Conservation (phyloP, 2,797 vertebrate species). For the Gallinago stenura region DNA sequence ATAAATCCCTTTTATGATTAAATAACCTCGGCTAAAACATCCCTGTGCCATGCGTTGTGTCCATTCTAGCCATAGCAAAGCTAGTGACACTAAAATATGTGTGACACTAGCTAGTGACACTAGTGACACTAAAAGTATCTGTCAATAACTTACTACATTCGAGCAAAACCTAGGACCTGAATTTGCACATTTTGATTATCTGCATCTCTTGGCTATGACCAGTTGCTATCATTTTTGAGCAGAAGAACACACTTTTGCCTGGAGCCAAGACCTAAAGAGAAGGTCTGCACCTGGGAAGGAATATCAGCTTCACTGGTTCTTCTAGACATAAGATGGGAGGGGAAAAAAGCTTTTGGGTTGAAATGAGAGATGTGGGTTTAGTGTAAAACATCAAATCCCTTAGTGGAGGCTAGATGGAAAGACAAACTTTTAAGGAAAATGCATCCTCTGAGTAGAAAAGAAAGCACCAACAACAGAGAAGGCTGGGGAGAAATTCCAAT, state of each 20-base stretch:
- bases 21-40: background rate
- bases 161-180: background rate
- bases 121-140: background rate
- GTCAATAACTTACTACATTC: background rate
- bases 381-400: background rate
- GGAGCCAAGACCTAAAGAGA: background rate
- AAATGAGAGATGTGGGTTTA: background rate
- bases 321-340: background rate
- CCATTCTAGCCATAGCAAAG: background rate
- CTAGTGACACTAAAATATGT: background rate
- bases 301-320: background rate
- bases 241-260: background rate
- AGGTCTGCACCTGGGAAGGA: background rate
- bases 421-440: background rate
- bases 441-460: background rate
- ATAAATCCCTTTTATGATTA: background rate
- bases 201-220: background rate
- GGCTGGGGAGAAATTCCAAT: background rate
- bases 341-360: background rate
- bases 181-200: background rate
- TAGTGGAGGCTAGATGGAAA: background rate
- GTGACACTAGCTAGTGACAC: too few species aligned
- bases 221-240: background rate
- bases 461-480: background rate
- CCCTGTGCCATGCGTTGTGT: rapidly evolving